Evolutionary conservation across 1,140 invertebrate genomes (phyloP).

Genomic region (Euglossa dilemma): DNA sequence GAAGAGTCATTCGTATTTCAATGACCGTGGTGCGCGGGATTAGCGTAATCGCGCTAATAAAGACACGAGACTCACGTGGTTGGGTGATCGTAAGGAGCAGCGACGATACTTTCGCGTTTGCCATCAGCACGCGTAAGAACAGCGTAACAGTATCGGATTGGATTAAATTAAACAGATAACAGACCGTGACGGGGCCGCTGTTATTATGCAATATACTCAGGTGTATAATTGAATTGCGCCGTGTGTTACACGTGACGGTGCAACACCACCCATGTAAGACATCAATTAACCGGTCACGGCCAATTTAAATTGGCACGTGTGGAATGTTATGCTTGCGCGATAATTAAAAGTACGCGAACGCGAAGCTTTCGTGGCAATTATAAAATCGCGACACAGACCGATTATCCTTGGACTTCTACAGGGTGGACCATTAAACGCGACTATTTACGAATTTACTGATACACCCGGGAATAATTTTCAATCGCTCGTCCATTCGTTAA

Average conservation of each 20-base stretch:
- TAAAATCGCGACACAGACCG: too few species aligned
- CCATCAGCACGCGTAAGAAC: not conserved
- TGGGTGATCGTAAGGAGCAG: not conserved
- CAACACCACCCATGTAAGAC: conserved; percentile 32
- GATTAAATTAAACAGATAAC: conserved; percentile 35
- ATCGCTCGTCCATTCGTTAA: too few species aligned
- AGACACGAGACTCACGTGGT: not conserved
- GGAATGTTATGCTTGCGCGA: not conserved
- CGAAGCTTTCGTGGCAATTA: too few species aligned
- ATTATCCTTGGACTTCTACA: too few species aligned
- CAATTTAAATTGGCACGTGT: not conserved
- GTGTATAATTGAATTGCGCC: conserved; percentile 51
- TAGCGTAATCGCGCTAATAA: not conserved
- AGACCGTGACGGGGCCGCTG: not conserved
- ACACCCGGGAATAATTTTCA: too few species aligned
- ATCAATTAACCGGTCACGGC: conserved; percentile 47
- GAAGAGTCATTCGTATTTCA: too few species aligned
- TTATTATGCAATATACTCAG: conserved; percentile 36
- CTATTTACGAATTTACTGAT: too few species aligned
- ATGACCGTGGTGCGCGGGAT: too few species aligned
- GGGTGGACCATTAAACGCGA: too few species aligned
- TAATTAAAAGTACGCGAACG: not conserved
- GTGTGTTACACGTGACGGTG: not conserved
- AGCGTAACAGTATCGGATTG: conserved; percentile 1
- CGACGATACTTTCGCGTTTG: not conserved